Conservation (phyloP, 1,140 invertebrate species). For the Ctenoplectra terminalis region DNA sequence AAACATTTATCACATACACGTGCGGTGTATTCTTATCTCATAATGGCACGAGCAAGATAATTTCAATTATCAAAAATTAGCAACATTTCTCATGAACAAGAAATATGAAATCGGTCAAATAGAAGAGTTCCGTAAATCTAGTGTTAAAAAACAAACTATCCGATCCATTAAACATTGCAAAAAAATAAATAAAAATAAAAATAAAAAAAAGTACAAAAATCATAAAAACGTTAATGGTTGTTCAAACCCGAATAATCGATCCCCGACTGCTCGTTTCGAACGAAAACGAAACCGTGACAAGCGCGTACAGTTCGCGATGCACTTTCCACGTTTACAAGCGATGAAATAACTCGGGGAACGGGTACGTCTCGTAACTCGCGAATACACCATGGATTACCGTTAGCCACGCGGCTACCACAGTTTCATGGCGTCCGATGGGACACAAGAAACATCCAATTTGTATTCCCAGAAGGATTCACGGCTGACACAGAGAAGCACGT, state of each 20-base stretch:
- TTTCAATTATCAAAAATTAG: too few relatives aligned
- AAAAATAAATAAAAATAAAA: too few relatives aligned
- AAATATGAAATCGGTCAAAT: too few relatives aligned
- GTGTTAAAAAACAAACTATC: too few relatives aligned
- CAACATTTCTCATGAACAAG: too few relatives aligned
- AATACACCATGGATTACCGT: constrained; percentile 50
- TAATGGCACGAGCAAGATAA: too few relatives aligned
- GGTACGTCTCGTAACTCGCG: constrained; percentile 30
- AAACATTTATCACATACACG: neutral
- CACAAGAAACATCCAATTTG: constrained; percentile 42
- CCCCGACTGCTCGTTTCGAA: constrained; percentile 10
- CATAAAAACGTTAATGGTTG: neutral
- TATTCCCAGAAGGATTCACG: constrained; percentile 43
- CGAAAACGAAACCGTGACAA: constrained; percentile 59
- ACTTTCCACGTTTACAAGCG: constrained; percentile 52
- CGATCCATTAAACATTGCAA: too few relatives aligned
- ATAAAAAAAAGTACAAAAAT: neutral
- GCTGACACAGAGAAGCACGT: constrained; percentile 36
- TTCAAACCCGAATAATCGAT: too few relatives aligned
- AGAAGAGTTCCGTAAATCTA: too few relatives aligned
- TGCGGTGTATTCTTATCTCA: too few relatives aligned
- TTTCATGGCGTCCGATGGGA: constrained; percentile 12
- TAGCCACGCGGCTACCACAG: constrained; percentile 34
- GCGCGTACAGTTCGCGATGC: neutral
- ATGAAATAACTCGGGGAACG: constrained; percentile 20